Evolutionary conservation across 1,140 invertebrate species (phyloP).

Genomic region (Drosophila littoralis): DNA sequence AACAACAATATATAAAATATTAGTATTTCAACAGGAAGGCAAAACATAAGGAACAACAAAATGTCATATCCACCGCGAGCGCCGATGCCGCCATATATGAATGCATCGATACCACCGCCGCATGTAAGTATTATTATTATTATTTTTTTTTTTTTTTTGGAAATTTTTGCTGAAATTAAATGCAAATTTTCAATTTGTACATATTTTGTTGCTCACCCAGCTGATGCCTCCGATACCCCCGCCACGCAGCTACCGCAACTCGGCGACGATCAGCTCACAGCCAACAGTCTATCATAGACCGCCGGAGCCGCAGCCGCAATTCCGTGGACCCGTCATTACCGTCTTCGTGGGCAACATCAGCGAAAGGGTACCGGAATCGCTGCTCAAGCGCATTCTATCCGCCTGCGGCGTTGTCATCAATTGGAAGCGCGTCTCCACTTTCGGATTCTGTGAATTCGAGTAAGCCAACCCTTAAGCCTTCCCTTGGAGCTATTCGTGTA

Average conservation of each 20-base stretch:
- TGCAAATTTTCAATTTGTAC: background rate
- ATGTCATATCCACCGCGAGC: constrained; percentile 85
- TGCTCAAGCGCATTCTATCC: constrained; percentile 96
- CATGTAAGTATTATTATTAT: constrained; percentile 73
- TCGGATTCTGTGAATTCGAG: constrained; percentile 98
- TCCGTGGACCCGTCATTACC: constrained; percentile 94
- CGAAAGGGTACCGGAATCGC: constrained; percentile 96
- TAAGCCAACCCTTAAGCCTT: constrained; percentile 30
- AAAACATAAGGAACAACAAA: constrained; percentile 30
- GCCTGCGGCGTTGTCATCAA: constrained; percentile 96
- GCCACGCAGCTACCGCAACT: constrained; percentile 83
- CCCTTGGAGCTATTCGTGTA: too few species aligned
- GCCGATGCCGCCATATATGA: constrained; percentile 86
- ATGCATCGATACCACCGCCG: constrained; percentile 86
- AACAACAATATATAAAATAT: constrained; percentile 36
- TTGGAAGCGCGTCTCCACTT: constrained; percentile 99
- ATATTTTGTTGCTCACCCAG: constrained; percentile 53
- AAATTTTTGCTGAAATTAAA: background rate
- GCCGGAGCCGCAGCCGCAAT: constrained; percentile 78
- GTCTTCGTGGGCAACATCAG: constrained; percentile 99
- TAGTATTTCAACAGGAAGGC: constrained; percentile 36
- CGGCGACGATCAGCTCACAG: constrained; percentile 83
- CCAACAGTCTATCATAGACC: constrained; percentile 78
- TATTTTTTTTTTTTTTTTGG: background rate
- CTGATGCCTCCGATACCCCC: constrained; percentile 85